These are phyloP conservation scores for Opisthograptis luteolata DNA, from an alignment of 2,888 invertebrate species.

Conservation along the genomic window DNA sequence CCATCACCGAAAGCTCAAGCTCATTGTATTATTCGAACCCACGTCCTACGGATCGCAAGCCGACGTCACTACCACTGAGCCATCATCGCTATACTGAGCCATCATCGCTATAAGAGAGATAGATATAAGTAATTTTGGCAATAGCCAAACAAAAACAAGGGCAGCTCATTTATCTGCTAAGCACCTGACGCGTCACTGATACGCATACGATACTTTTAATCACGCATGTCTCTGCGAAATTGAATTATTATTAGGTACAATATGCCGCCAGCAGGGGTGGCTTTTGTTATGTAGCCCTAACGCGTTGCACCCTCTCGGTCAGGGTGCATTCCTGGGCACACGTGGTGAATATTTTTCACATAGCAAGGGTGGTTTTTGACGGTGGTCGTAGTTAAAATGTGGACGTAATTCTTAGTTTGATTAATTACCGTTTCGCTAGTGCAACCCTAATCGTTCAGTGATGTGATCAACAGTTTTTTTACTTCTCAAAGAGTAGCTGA, in stretches of 20 bases:
- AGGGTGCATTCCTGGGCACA: conserved; percentile 68
- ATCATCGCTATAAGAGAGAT: too few relatives aligned
- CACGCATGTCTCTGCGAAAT: conserved; percentile 49
- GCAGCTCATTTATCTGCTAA: too few relatives aligned
- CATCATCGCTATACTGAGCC: too few relatives aligned
- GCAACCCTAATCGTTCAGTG: conserved; percentile 20
- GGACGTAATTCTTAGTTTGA: conserved; percentile 37
- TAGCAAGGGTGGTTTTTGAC: conserved; percentile 30
- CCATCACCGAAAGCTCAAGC: too few relatives aligned
- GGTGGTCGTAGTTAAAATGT: conserved; percentile 34
- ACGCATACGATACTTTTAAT: conserved; percentile 41
- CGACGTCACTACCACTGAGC: too few relatives aligned
- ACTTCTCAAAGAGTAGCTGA: not conserved
- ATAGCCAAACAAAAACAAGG: too few relatives aligned
- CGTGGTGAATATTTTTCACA: conserved; percentile 57
- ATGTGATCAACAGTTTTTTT: too few relatives aligned
- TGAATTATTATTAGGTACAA: conserved; percentile 65
- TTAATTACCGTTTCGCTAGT: conserved; percentile 35
- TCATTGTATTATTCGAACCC: too few relatives aligned
- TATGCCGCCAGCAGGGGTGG: conserved; percentile 42
- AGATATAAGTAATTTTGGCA: too few relatives aligned
- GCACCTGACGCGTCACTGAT: conserved; percentile 39
- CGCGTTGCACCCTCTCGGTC: conserved; percentile 38
- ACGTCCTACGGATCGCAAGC: too few relatives aligned
- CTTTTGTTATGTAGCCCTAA: conserved; percentile 58